Evolutionary conservation across 2,113 vertebrate species (phyloP), one percentile per base, ranked within the genome.

Genomic region (Alligator mississippiensis): DNA sequence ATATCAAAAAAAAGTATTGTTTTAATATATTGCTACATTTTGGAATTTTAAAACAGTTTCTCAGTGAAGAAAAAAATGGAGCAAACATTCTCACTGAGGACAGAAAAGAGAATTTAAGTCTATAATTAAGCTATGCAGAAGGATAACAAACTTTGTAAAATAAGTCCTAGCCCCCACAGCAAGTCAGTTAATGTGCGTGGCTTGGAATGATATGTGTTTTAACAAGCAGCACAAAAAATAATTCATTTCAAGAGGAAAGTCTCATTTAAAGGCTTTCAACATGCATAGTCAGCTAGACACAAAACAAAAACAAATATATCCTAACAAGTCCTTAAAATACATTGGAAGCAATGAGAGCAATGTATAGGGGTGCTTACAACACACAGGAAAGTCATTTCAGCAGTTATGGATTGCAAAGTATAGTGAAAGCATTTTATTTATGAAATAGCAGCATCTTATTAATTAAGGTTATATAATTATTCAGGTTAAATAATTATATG

Each of bases 101-200:
- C 34, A 89, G 89, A 15, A 64, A 88, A 82, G 93, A 91, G 79
- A 91, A 89, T 90, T 95, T 87, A 90, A 87, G 93, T 95, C 91
- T 94, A 93, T 91, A 95, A 96, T 95, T 93, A 95, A 95, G 81
- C 87, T 90, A 86, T 90, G 89, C 80, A 88, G 82, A 80, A 92
- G 70, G 88, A 88, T 97, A 91, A 79, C 91, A 95, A 80, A 88
- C 84, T 95, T 90, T 83, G 91, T 94, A 94, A 91, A 93, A 54
- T 17, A 83, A 83, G 78, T 60, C 72, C 66, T 90, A 87, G 90
- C 94, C 95, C 87, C 93, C 82, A 60, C 92, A 96, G 96, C 96
- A 90, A 89, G 88, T 75, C 94, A 96, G 93, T 97, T 95, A 97
- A 97, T 93, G 92, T 91, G 88, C 92, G 72, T 30, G 91, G 84